Conservation (phyloP, 2,888 invertebrate species). For the Melinaea marsaeus region DNA sequence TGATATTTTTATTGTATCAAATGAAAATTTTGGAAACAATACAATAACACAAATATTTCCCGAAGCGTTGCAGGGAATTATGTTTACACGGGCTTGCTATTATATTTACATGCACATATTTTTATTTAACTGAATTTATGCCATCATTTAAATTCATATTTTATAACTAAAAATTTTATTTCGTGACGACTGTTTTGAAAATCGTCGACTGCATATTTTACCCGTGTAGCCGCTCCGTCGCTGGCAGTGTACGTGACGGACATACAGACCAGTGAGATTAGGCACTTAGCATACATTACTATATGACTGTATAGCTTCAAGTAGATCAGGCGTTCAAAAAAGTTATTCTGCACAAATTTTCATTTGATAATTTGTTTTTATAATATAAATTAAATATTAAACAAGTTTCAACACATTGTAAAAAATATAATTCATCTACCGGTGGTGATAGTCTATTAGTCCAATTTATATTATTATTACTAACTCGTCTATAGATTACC, state of each 20-base stretch:
- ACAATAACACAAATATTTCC: background rate
- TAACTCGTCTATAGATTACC: too few relatives aligned
- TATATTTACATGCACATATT: background rate
- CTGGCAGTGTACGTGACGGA: conserved; percentile 43
- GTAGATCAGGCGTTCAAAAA: background rate
- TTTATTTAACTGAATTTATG: conserved; percentile 6
- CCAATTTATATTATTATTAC: too few relatives aligned
- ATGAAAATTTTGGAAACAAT: too few relatives aligned
- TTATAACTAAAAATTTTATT: conserved; percentile 25
- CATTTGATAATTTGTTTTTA: too few relatives aligned
- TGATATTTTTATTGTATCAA: too few relatives aligned
- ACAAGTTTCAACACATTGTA: too few relatives aligned
- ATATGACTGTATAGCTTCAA: background rate
- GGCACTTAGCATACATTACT: background rate
- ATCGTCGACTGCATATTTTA: conserved; percentile 48
- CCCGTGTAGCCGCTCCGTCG: conserved; percentile 44
- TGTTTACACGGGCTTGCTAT: background rate
- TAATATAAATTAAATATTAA: too few relatives aligned
- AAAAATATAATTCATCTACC: too few relatives aligned
- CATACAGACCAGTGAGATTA: conserved; percentile 34
- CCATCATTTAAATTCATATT: conserved; percentile 21
- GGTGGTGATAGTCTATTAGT: too few relatives aligned
- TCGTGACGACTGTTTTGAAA: conserved; percentile 36
- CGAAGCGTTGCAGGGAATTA: background rate
- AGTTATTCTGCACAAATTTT: too few relatives aligned